These are phyloP conservation scores for Dione juno DNA, from an alignment of 2,888 invertebrate genomes.

Conservation along the genomic window DNA sequence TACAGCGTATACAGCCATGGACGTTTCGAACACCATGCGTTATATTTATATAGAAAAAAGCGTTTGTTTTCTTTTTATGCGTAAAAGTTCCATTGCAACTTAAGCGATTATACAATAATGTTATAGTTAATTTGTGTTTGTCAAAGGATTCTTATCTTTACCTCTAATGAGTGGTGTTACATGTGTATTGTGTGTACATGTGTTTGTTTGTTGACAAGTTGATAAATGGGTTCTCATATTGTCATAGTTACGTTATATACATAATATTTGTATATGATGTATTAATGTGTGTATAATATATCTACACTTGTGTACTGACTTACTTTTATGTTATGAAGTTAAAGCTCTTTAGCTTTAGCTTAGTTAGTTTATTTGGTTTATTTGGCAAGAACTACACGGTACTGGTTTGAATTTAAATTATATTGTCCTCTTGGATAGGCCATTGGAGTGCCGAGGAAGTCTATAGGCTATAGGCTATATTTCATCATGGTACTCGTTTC, in stretches of 20 bases:
- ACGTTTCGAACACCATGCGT: not conserved
- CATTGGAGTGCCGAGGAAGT: no score
- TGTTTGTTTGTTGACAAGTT: conserved; percentile 16
- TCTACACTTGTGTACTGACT: no score
- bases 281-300: not conserved
- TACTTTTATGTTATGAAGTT: no score
- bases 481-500: no score
- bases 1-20: no score
- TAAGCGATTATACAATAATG: not conserved
- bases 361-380: no score
- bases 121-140: conserved; percentile 3
- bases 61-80: not conserved
- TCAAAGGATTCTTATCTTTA: conserved; percentile 20
- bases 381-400: no score
- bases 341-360: no score
- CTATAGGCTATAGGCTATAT: no score
- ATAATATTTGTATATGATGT: not conserved
- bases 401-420: no score
- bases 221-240: conserved; percentile 9
- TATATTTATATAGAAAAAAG: not conserved
- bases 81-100: not conserved
- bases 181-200: not conserved
- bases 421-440: no score
- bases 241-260: not conserved
- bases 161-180: conserved; percentile 7